Evolutionary conservation across 2,797 vertebrate genomes (phyloP), one percentile per base, ranked within the genome.

Genomic region (Argya squamiceps): DNA sequence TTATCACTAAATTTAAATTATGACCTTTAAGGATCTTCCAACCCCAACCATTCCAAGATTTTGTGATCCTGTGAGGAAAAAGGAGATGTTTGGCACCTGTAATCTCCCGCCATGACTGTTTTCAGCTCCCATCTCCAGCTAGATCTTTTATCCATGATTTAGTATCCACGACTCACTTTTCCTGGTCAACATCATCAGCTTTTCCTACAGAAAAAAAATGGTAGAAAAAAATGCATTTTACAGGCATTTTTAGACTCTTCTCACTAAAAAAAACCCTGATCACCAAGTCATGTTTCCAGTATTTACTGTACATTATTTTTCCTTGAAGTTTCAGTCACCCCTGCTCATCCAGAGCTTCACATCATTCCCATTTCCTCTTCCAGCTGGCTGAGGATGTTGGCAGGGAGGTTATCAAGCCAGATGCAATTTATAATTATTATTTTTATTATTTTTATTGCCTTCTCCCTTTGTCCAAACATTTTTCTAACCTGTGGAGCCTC

Each of bases 381-480:
- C 93, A 96, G 80, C 80, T 96, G 96, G 92, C 86, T 82, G 47
- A 44, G 81, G 70, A 46, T 79, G 70, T 15, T 94, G 93, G 92
- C 92, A 90, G 73, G 67, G 34, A 88, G 77, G 70, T 78, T 88
- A 93, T 96, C 69, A 73, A 29, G 19, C 36, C 85, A 95, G 59
- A 95, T 84, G 83, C 32, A 76, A 55, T 88, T 80, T 88, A 74
- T 92, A 95, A 62, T 90, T 73, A 23, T 88, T 92, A 34, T 84
- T 88, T 74, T 93, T 95, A 60, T 89, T 75, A 24, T 86, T 92
- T 37, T 90, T 75, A 24, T 88, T 93, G 41, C 68, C 56, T 93
- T 93, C 81, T 82, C 55, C 84, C 77, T 79, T 63, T 74, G 41
- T 92, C 86, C 80, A 96, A 96, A 96, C 83, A 46, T 96, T 97